Evolutionary conservation across 2,797 vertebrate species (phyloP).

Genomic region (Sebastiscus tertius): DNA sequence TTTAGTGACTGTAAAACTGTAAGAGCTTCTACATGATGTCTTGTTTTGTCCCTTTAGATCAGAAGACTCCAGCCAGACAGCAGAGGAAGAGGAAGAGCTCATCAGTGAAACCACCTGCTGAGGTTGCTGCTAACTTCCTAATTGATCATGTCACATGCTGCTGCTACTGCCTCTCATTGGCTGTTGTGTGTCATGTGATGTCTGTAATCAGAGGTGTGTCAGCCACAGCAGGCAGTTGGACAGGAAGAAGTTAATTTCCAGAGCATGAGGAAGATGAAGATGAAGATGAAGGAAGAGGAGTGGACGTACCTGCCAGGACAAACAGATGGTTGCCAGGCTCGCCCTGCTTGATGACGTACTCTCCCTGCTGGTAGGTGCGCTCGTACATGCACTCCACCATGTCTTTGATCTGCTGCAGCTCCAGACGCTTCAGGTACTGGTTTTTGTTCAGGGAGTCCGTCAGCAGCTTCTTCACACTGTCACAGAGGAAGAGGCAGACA

Average conservation of each 20-base stretch:
- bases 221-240: not conserved
- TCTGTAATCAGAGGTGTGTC: not conserved
- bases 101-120: not conserved
- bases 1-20: not conserved
- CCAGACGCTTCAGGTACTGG: slow-evolving; percentile 92
- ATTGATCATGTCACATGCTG: too few species aligned
- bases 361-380: slow-evolving; percentile 89
- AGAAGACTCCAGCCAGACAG: not conserved
- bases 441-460: slow-evolving; percentile 91
- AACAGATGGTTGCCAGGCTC: slow-evolving; percentile 93
- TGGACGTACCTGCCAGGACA: slow-evolving; percentile 88
- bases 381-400: slow-evolving; percentile 97
- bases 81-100: not conserved
- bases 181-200: not conserved
- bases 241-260: not conserved
- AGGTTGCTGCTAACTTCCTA: not conserved
- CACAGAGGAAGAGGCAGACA: not conserved
- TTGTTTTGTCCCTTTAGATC: not conserved
- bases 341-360: slow-evolving; percentile 90
- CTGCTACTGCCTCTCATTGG: not conserved
- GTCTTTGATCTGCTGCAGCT: slow-evolving; percentile 90
- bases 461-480: slow-evolving; percentile 92
- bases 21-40: not conserved
- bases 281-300: not conserved
- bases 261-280: not conserved